Base-by-base conservation (phyloP, 2,113 vertebrate genomes). In the Entelurus aequoreus region DNA sequence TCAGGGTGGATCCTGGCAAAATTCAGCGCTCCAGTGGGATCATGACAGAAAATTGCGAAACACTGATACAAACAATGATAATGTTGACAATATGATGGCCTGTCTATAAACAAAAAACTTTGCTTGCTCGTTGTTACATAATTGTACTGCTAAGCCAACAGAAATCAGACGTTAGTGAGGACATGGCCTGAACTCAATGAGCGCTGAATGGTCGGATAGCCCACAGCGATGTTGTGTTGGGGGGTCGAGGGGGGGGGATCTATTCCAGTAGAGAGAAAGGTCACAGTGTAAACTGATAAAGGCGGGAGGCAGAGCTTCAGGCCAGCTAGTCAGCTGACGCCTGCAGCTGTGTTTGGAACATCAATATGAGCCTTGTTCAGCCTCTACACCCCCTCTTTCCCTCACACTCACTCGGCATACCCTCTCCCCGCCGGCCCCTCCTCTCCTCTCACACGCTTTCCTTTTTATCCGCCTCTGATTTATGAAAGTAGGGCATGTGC, bases 401-500 rank as follows among this genome's bases (percentile, higher is more conserved):
- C 37, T 28, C 75, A 52, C 62, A 46, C 73, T 77, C 78, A 52
- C 78, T 84, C 76, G 69, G 75, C 72, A 84, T 76, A 77, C 81
- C 83, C 75, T 72, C 66, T 62, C 66, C 42, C 68, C 62, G 36
- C 59, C 19, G 66, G 19, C 63, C 62, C 53, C 52, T 40, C 62
- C 69, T 67, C 66, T 38, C 57, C 62, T 65, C 58, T 74, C 82
- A 80, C 11, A 9, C 77, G 68, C 72, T 84, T 85, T 83, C 67
- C 69, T 56, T 62, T 53, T 78, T 77, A 46, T 75, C 76, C 76
- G 68, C 88, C 83, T 87, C 87, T 89, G 88, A 90, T 91, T 90
- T 90, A 77, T 73, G 65, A 88, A 88, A 90, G 84, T 91, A 78
- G 88, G 90, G 86, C 92, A 90, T 90, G 85, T 88, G 91, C 83